Base-by-base conservation (phyloP, 30 jellyfish, hydroid and myxozoan genomes). In the Pelagia noctiluca region DNA sequence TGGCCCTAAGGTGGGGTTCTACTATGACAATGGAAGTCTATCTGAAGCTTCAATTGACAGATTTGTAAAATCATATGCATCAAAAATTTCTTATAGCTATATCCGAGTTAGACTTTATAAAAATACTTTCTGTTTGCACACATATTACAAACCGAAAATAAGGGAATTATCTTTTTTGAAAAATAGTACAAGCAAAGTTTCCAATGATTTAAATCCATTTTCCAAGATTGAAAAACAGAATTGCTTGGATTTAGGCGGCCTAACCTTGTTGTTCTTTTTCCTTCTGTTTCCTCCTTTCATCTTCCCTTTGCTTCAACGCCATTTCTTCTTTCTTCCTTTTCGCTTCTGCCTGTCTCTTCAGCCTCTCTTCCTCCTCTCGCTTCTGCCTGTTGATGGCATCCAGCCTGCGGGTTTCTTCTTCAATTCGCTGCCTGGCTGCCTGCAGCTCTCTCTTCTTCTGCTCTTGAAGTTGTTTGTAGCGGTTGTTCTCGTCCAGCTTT, bases 201-300 rank as follows among this genome's bases (percentile, higher is more conserved):
- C 61, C 61, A 47, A 47, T 19, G 19, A 47, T 47, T 47, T 11
- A 10, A n/a, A n/a, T n/a, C n/a, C n/a, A n/a, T n/a, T n/a, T n/a
- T n/a, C n/a, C n/a, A n/a, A n/a, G n/a, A n/a, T n/a, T n/a, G n/a
- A n/a, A n/a, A n/a, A n/a, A n/a, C n/a, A n/a, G n/a, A n/a, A n/a
- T n/a, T n/a, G n/a, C n/a, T n/a, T n/a, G n/a, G n/a, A n/a, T n/a
- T n/a, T n/a, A n/a, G n/a, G n/a, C n/a, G n/a, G 26, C 23, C 87
- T n/a, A 19, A 86, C 98, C 96, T 28, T 80, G 89, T 35, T 69
- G 82, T 71, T 92, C 98, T 65, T 81, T 82, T 62, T 86, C 86
- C 46, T 78, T 87, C 62, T 86, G 98, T 50, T 77, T 85, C 68
- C 89, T 91, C 35, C 89, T 54, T 12, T 91, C 94, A 2, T 76